Evolutionary conservation across 92 coral and sea anemone genomes (phyloP).

Genomic region (Epizoanthus fatuus): DNA sequence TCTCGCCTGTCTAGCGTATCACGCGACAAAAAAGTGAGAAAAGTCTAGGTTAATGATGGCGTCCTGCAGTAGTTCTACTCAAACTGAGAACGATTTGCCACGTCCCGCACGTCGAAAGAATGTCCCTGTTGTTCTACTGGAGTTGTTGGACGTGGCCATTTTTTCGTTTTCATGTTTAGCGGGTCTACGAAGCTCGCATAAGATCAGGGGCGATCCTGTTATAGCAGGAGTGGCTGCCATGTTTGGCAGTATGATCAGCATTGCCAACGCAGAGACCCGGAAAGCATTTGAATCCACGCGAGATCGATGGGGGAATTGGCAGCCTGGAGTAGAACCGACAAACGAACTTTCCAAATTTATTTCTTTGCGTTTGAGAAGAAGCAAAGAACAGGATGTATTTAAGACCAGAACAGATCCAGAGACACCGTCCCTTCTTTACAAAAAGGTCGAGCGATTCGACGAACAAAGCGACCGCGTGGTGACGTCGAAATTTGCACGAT

Average conservation of each 20-base stretch:
- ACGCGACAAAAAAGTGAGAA: background rate
- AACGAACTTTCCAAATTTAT: background rate
- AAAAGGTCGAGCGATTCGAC: too few species aligned
- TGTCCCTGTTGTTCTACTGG: background rate
- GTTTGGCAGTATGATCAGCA: background rate
- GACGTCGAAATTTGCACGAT: too few species aligned
- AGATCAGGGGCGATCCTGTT: constrained; percentile 17
- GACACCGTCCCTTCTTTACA: too few species aligned
- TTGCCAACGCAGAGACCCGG: background rate
- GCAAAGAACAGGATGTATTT: background rate
- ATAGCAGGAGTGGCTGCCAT: background rate
- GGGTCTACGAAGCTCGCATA: constrained; percentile 33
- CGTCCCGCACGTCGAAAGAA: background rate
- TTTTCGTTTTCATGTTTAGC: constrained; percentile 33
- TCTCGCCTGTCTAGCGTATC: too few species aligned
- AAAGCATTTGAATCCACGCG: background rate
- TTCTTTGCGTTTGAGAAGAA: background rate
- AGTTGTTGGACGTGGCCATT: constrained; percentile 49
- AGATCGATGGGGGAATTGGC: background rate
- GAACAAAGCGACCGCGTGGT: too few species aligned
- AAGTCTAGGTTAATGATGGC: background rate
- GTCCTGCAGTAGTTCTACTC: background rate
- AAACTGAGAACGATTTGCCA: background rate
- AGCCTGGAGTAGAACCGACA: background rate
- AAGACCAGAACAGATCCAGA: too few species aligned